These are phyloP conservation scores for Diprion similis DNA, from an alignment of 1,140 invertebrate genomes.

Conservation along the genomic window DNA sequence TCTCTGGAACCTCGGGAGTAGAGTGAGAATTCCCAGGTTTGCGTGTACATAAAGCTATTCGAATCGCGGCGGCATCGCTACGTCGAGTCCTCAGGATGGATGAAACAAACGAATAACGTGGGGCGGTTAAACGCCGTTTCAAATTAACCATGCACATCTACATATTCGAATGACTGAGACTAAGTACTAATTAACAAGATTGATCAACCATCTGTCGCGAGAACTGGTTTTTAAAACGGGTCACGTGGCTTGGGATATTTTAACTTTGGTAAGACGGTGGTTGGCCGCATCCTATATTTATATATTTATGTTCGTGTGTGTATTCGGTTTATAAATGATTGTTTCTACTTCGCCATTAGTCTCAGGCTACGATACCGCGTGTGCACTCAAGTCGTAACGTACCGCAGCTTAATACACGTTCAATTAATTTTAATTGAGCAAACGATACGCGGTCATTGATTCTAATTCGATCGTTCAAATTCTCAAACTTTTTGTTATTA, in stretches of 20 bases:
- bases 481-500: no score
- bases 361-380: no score
- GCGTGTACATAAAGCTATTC: constrained; percentile 20
- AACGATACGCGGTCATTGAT: no score
- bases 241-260: constrained; percentile 11
- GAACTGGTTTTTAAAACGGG: constrained; percentile 34
- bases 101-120: no score
- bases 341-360: background rate
- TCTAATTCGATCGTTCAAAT: no score
- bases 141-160: constrained; percentile 1
- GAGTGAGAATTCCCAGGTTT: no score
- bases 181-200: constrained; percentile 53
- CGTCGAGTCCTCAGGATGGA: background rate
- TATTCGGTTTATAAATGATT: background rate
- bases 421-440: background rate
- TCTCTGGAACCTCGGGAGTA: no score
- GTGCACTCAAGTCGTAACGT: no score
- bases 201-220: constrained; percentile 43
- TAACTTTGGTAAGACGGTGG: background rate
- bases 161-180: constrained; percentile 21
- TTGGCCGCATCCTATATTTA: no score
- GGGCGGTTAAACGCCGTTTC: background rate
- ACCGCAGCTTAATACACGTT: background rate
- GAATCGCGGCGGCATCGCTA: constrained; percentile 34
- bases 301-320: background rate